Percentiles rank a stretch among this genome's conserved stretches.
Evolutionary conservation across 1,140 invertebrate species (phyloP).

Genomic region (Colletes latitarsis): DNA sequence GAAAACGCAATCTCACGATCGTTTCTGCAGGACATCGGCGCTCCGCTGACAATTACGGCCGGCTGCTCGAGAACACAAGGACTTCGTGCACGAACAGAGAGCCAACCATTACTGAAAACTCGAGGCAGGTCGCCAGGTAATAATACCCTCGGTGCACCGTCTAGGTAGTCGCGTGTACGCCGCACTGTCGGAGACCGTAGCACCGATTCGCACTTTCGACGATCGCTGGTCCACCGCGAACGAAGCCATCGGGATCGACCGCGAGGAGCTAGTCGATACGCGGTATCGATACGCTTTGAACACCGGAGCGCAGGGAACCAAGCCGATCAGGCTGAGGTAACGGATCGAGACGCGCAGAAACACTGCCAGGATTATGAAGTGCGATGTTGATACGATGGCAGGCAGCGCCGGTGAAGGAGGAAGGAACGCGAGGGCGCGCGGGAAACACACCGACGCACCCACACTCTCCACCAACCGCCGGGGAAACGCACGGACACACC

Average conservation of each 20-base stretch:
- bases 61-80: too few relatives aligned
- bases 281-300: neutral
- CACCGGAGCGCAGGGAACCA: slow-evolving; percentile 13
- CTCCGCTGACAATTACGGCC: too few relatives aligned
- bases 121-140: too few relatives aligned
- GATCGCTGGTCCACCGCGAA: neutral
- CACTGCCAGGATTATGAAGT: slow-evolving; percentile 76
- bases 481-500: slow-evolving; percentile 26
- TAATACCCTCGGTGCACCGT: neutral
- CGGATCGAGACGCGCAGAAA: slow-evolving; percentile 73
- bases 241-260: neutral
- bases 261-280: neutral
- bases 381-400: slow-evolving; percentile 74
- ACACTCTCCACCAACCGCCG: slow-evolving; percentile 32
- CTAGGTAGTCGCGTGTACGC: neutral
- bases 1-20: neutral
- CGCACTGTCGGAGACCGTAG: too few relatives aligned
- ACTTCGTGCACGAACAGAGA: too few relatives aligned
- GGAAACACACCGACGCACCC: slow-evolving; percentile 55
- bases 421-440: slow-evolving; percentile 61
- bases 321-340: slow-evolving; percentile 62
- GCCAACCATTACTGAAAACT: too few relatives aligned
- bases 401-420: slow-evolving; percentile 67
- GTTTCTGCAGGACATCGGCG: neutral
- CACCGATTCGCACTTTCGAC: neutral